A percentile compares a stretch with the other conserved stretches of the same genome.
Evolutionary conservation across 2,888 invertebrate species (phyloP).

Genomic region (Epistrophe grossulariae): DNA sequence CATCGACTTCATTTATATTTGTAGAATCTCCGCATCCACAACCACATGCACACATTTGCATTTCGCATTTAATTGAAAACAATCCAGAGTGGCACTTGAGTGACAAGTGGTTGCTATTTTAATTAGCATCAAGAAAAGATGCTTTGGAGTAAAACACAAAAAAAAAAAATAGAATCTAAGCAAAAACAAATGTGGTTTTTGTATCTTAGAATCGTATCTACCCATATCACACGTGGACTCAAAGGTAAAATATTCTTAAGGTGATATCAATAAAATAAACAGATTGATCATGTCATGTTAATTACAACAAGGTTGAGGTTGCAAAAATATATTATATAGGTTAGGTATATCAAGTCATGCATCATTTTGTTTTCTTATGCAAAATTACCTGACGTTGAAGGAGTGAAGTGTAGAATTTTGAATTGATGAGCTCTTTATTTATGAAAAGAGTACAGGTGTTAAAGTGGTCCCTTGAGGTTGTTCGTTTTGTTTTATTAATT

Average conservation of each 20-base stretch:
- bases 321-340: neutral
- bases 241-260: slow-evolving; percentile 36
- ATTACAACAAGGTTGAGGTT: slow-evolving; percentile 59
- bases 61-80: slow-evolving; percentile 56
- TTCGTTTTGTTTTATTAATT: neutral
- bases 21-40: neutral
- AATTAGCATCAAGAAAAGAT: slow-evolving; percentile 45
- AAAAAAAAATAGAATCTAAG: slow-evolving; percentile 27
- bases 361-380: slow-evolving; percentile 31
- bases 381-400: slow-evolving; percentile 10
- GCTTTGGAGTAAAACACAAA: slow-evolving; percentile 21
- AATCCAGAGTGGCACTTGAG: slow-evolving; percentile 70
- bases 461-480: slow-evolving; percentile 1
- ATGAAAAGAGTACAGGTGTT: neutral
- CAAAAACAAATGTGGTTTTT: slow-evolving; percentile 38
- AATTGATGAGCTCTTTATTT: slow-evolving; percentile 23
- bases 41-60: slow-evolving; percentile 7
- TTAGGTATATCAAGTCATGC: neutral
- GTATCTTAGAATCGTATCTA: neutral
- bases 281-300: slow-evolving; percentile 63
- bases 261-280: slow-evolving; percentile 61
- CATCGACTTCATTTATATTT: slow-evolving; percentile 3
- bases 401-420: slow-evolving; percentile 21
- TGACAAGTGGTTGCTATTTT: slow-evolving; percentile 45
- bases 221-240: neutral